Base-by-base conservation (phyloP, 2,113 vertebrate species). In the Anser cygnoides region DNA sequence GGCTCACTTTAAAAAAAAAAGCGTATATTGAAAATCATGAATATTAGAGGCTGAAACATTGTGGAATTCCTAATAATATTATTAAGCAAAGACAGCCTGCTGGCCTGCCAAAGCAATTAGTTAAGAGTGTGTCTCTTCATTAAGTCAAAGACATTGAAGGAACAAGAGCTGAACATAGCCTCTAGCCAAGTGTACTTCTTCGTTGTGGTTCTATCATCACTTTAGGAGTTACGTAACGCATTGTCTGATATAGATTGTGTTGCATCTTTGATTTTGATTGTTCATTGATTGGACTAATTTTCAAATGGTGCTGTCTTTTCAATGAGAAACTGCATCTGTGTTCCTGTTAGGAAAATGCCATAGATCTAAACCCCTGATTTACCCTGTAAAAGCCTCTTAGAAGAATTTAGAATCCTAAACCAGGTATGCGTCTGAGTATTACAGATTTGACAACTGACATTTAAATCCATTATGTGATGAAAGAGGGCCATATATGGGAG, bases 51-150 rank as follows among this genome's bases (percentile, higher is more conserved):
- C 52, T 82, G 66, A 79, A 91, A 84, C 26, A 18, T 68, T 57
- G 8, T 78, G 81, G 65, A 54, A 75, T 93, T 94, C 43, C 39
- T 78, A 11, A 22, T 46, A 16, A 26, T 74, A 2, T 74, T 82
- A 63, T 46, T 79, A 82, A 85, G 83, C 49, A 68, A 41, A 87
- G 91, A 44, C 73, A 79, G 54, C 66, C 87, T 89, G 73, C 84
- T 92, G 81, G 58, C 57, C 84, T 92, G 77, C 57, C 80, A 57
- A 10, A 91, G 20, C 77, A 75, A 76, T 92, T 89, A 89, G 70
- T 87, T 75, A 73, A 71, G 70, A 39, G 31, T 86, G 13, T 82
- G 20, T 91, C 58, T 78, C 46, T 92, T 84, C 21, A 9, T 89
- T 84, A 79, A 89, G 61, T 75, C 61, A 81, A 66, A 82, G 70